Conservation (phyloP, 2,797 vertebrate genomes). For the Adelosebastes latens region DNA sequence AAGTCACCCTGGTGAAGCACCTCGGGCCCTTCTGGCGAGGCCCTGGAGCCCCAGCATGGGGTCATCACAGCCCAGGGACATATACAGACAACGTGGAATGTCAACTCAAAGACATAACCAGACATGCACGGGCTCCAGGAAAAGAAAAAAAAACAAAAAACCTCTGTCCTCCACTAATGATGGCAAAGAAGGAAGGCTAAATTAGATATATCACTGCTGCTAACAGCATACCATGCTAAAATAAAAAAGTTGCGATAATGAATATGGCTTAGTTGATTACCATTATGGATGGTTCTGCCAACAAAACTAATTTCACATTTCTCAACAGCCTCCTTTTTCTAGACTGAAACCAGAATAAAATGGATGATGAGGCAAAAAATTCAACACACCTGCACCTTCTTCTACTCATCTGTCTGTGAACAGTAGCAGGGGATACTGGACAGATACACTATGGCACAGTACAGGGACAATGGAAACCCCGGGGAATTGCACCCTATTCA, state of each 20-base stretch:
- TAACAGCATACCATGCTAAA: neutral
- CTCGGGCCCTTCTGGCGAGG: slow-evolving; percentile 64
- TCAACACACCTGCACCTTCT: slow-evolving; percentile 65
- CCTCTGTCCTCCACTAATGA: slow-evolving; percentile 6
- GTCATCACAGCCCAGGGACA: slow-evolving; percentile 72
- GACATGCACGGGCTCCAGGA: slow-evolving; percentile 44
- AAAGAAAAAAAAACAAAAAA: neutral
- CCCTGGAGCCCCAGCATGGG: slow-evolving; percentile 75
- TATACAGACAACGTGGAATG: slow-evolving; percentile 65
- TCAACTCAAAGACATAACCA: slow-evolving; percentile 79
- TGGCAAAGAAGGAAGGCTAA: neutral
- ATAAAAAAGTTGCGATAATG: neutral
- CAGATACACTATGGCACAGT: slow-evolving; percentile 63
- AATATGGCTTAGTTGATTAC: neutral
- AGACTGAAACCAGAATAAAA: slow-evolving; percentile 18
- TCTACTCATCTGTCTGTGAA: slow-evolving; percentile 75
- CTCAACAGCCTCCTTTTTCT: neutral
- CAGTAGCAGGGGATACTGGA: slow-evolving; percentile 66
- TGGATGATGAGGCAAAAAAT: slow-evolving; percentile 39
- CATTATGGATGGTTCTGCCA: neutral
- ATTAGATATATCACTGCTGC: neutral
- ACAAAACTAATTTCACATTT: neutral
- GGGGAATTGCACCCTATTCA: slow-evolving; percentile 86
- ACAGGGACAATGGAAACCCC: slow-evolving; percentile 84
- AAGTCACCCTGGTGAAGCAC: slow-evolving; percentile 78